Evolutionary conservation across 2,888 invertebrate species (phyloP), one percentile per base, ranked within the genome.

Genomic region (Nomada hirtipes): DNA sequence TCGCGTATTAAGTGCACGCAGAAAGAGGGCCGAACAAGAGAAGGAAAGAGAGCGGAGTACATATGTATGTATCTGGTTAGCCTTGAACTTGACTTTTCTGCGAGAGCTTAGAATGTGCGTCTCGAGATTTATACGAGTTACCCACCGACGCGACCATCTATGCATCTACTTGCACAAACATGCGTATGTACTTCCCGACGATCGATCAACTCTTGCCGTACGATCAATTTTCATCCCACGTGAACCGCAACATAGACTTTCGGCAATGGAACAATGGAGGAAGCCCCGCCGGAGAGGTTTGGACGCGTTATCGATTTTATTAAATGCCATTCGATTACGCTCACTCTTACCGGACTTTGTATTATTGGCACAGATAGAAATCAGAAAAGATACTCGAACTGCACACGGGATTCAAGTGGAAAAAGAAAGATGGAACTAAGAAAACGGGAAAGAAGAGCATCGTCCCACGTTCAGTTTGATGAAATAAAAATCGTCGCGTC

Each of bases 11-110:
- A 76, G 80, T 75, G 72, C 75, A 70, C 68, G 68, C 59, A 64
- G 68, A 75, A 70, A 71, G 50, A 60, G 57, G 71, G 18, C 42
- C 69, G 67, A 71, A 59, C 36, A 65, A 57, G 63, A 64, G 64
- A 53, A 80, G 64, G 71, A 73, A 83, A 55, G 60, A 78, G 64
- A 53, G 72, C 69, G n/a, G 65, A 36, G 36, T 36, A 36, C 36
- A 36, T 36, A 36, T 79, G 50, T 36, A 36, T 79, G 50, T 79
- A 83, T 86, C 86, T 84, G 81, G 86, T 83, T 83, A 83, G 84
- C 89, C 88, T 89, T 89, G 88, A 88, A 88, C 88, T 88, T 88
- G 88, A 88, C 88, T 86, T 87, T 87, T 86, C 80, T 86, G 77
- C 73, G 70, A 69, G 53, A 52, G 55, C 71, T 11, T 20, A 50